Evolutionary conservation across 2,888 invertebrate genomes (phyloP).

Genomic region (Cyclophora albipunctata): DNA sequence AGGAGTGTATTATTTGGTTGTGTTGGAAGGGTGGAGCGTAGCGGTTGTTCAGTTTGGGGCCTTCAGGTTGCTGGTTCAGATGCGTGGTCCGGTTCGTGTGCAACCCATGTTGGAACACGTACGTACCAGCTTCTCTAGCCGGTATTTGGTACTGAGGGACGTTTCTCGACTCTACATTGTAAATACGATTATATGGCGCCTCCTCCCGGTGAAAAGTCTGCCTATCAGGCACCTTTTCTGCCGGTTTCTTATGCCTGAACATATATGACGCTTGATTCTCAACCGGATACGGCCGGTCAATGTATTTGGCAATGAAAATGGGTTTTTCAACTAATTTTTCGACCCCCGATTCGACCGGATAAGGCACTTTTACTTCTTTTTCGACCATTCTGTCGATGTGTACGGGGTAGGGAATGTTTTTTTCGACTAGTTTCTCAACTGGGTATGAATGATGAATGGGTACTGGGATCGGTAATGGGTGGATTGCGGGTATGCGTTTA

Average conservation of each 20-base stretch:
- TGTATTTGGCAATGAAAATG: constrained; percentile 17
- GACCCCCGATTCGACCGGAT: constrained; percentile 64
- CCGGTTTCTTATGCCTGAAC: constrained; percentile 62
- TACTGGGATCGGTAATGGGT: constrained; percentile 51
- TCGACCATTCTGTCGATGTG: constrained; percentile 64
- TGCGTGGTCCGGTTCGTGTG: background rate
- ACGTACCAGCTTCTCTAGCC: background rate
- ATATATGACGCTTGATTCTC: constrained; percentile 18
- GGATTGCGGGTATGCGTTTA: constrained; percentile 58
- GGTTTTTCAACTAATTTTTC: constrained; percentile 61
- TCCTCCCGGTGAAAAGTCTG: constrained; percentile 67
- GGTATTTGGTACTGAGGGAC: background rate
- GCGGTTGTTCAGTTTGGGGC: constrained; percentile 25
- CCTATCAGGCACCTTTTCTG: constrained; percentile 70
- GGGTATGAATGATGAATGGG: constrained; percentile 61
- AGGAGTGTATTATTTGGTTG: constrained; percentile 32
- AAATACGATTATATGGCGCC: constrained; percentile 56
- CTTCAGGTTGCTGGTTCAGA: background rate
- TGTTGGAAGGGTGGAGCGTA: constrained; percentile 59
- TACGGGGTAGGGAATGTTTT: constrained; percentile 61
- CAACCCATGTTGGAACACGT: background rate
- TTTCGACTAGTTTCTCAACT: constrained; percentile 71
- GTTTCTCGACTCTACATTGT: constrained; percentile 36
- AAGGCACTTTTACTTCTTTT: constrained; percentile 62
- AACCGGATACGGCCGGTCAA: constrained; percentile 53